Percentiles rank a stretch among this genome's conserved stretches.
Evolutionary conservation across 2,797 vertebrate species (phyloP).

Genomic region (Otolemur crassicaudatus): DNA sequence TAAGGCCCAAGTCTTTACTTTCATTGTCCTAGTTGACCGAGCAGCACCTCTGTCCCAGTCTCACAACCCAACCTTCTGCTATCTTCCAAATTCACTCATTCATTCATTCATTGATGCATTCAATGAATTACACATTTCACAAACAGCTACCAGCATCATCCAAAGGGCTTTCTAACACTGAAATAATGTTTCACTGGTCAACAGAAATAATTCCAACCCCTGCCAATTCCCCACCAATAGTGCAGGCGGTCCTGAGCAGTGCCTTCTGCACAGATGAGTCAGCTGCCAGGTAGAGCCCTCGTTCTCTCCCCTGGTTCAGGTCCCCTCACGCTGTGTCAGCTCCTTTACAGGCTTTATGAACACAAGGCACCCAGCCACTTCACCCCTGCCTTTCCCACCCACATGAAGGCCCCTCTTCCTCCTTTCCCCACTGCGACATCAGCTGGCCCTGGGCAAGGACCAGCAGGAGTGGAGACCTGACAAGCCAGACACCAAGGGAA

Average conservation of each 20-base stretch:
- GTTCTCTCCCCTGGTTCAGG: not conserved
- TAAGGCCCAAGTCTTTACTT: not conserved
- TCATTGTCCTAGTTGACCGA: not conserved
- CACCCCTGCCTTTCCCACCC: not conserved
- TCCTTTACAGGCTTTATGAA: not conserved
- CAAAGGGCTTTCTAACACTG: not conserved
- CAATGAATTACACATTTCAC: not conserved
- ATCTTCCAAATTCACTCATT: not conserved
- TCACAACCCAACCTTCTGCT: fast-evolving
- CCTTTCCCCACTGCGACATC: no score
- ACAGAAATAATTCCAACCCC: not conserved
- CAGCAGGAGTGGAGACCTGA: not conserved
- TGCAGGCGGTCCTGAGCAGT: not conserved
- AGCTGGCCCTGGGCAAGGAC: not conserved
- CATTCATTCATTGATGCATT: not conserved
- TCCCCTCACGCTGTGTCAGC: not conserved
- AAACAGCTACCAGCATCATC: not conserved
- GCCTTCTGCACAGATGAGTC: no score
- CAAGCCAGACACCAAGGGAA: not conserved
- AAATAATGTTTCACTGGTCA: not conserved
- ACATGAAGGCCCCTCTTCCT: not conserved
- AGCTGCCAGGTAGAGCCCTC: not conserved
- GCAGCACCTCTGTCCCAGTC: no score
- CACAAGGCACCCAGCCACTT: not conserved
- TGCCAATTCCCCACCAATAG: not conserved